Percentiles rank a stretch among this genome's conserved stretches.
These are phyloP conservation scores for Anodontia alba DNA, from an alignment of 2,888 invertebrate genomes.

Conservation along the genomic window DNA sequence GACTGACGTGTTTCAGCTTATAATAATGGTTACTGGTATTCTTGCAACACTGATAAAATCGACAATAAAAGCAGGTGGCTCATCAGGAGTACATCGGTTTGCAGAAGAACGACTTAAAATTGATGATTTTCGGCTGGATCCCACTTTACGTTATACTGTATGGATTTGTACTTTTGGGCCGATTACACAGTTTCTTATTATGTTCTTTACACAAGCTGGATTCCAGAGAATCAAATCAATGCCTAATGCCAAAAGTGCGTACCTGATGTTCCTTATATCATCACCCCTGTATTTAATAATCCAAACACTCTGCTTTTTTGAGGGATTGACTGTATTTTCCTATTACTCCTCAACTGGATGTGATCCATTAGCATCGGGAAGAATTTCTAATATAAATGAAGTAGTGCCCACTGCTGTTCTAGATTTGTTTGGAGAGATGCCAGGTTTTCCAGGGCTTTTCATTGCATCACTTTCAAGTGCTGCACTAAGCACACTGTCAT, in stretches of 20 bases:
- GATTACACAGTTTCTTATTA: constrained; percentile 8
- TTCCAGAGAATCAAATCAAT: constrained; percentile 40
- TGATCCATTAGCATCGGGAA: constrained; percentile 30
- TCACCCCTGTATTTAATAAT: constrained; percentile 10
- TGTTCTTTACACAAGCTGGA: constrained; percentile 30
- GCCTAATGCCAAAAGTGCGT: constrained; percentile 12
- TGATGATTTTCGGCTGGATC: constrained; percentile 35
- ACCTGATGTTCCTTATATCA: constrained; percentile 20
- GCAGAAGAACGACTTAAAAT: constrained; percentile 22
- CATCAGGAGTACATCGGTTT: neutral
- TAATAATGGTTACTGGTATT: constrained; percentile 39
- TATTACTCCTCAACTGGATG: constrained; percentile 38
- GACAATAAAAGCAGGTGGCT: constrained; percentile 22
- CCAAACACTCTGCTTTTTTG: neutral
- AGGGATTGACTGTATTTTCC: constrained; percentile 44
- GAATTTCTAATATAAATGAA: constrained; percentile 36
- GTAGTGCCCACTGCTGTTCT: too few species aligned
- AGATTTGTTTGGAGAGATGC: too few species aligned
- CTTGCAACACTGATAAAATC: constrained; percentile 27
- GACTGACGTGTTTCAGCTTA: constrained; percentile 38
- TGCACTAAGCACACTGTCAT: constrained; percentile 46
- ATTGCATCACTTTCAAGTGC: constrained; percentile 47
- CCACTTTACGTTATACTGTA: constrained; percentile 35
- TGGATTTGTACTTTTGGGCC: constrained; percentile 34
- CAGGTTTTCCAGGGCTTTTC: too few species aligned